Evolutionary conservation across 2,797 vertebrate genomes (phyloP).

Genomic region (Rhinogobio ventralis): DNA sequence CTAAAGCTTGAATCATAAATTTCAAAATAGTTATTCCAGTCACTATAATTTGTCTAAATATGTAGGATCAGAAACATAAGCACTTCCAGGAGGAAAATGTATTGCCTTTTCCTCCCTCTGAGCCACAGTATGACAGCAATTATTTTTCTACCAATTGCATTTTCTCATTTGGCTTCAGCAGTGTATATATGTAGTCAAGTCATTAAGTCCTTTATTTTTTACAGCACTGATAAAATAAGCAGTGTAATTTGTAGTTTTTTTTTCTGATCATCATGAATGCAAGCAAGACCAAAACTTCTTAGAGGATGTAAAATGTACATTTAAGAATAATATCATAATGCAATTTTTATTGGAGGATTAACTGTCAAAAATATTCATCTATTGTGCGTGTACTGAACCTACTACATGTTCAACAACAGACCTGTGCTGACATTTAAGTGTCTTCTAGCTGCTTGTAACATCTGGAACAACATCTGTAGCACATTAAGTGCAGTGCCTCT

Average conservation of each 20-base stretch:
- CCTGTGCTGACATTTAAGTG: constrained; percentile 16
- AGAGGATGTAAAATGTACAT: background rate
- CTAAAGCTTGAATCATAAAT: constrained; percentile 18
- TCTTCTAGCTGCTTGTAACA: constrained; percentile 15
- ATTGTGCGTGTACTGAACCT: background rate
- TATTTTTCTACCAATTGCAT: background rate
- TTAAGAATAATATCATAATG: background rate
- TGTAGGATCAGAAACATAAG: background rate
- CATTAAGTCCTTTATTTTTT: constrained; percentile 12
- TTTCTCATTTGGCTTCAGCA: background rate
- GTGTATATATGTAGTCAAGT: background rate
- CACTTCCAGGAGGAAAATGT: background rate
- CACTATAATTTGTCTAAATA: constrained; percentile 15
- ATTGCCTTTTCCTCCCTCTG: background rate
- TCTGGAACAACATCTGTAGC: background rate
- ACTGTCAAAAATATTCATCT: background rate
- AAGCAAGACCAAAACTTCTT: constrained; percentile 12
- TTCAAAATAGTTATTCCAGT: constrained; percentile 10
- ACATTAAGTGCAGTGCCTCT: background rate
- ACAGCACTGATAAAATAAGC: background rate
- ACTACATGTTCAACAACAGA: background rate
- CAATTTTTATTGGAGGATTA: background rate
- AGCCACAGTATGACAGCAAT: constrained; percentile 6
- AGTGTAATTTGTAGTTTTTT: background rate
- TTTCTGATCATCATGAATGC: background rate